phyloP scores from a whole-genome alignment of 1,140 invertebrate species.

The Geopemphigus sp. region DNA sequence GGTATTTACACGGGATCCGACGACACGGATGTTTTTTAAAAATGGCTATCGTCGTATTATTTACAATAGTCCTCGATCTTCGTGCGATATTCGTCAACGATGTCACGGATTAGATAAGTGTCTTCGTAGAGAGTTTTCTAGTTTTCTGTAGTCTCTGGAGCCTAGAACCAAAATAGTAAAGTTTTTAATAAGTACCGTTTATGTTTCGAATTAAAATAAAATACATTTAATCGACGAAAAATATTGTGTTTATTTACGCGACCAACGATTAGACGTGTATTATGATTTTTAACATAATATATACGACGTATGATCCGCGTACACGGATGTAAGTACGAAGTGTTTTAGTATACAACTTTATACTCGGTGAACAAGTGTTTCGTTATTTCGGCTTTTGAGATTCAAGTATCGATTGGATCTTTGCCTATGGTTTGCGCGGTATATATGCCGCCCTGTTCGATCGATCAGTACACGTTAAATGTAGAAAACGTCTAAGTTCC shows the following conservation, averaged over 20 bases:
- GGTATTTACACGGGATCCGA: constrained; percentile 23
- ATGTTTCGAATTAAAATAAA: background rate
- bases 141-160: constrained; percentile 24
- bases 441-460: too few species aligned
- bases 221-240: background rate
- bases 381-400: too few species aligned
- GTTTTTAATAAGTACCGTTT: background rate
- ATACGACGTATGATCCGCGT: too few species aligned
- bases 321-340: too few species aligned
- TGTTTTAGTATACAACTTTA: too few species aligned
- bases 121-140: constrained; percentile 1
- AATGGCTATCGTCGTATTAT: constrained; percentile 38
- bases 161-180: constrained; percentile 22
- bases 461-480: too few species aligned
- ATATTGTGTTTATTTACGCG: background rate
- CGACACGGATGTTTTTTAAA: constrained; percentile 27
- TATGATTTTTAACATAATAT: too few species aligned
- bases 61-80: background rate
- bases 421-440: too few species aligned
- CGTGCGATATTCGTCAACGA: background rate
- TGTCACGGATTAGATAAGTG: constrained; percentile 9
- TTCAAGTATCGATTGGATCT: too few species aligned
- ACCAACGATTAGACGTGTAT: too few species aligned
- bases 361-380: too few species aligned
- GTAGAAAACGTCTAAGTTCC: too few species aligned